Percentiles rank a stretch among this genome's conserved stretches.
phyloP scores from a whole-genome alignment of 2,888 invertebrate species.

The Euplexia lucipara region DNA sequence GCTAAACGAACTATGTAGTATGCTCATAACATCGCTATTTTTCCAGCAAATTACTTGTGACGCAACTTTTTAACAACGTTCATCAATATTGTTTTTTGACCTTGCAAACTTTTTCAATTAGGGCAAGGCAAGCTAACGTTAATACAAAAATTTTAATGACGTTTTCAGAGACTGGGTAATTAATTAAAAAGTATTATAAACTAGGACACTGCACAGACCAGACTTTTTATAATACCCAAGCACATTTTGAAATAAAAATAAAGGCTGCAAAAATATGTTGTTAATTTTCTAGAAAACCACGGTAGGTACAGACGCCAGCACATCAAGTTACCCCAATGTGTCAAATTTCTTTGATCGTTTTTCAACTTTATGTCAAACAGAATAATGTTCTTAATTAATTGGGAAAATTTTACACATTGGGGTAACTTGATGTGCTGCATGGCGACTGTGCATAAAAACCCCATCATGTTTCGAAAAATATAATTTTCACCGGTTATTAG shows the following conservation, averaged over 20 bases:
- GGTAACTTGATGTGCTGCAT: too few species aligned
- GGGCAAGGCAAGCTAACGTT: conserved; percentile 30
- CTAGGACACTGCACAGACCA: conserved; percentile 9
- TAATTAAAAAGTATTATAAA: conserved; percentile 48
- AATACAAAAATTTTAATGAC: conserved; percentile 56
- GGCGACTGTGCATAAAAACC: too few species aligned
- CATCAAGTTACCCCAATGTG: too few species aligned
- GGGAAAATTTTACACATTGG: too few species aligned
- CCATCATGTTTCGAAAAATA: too few species aligned
- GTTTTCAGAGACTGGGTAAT: conserved; percentile 30
- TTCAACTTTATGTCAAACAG: too few species aligned
- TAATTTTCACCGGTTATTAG: too few species aligned
- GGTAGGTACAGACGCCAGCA: too few species aligned
- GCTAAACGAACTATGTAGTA: too few species aligned
- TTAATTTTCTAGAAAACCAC: neutral
- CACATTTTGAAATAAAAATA: neutral
- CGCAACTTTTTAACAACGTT: conserved; percentile 44
- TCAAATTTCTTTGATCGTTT: too few species aligned
- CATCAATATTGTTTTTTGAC: conserved; percentile 51
- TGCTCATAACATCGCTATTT: conserved; percentile 7
- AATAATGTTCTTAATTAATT: too few species aligned
- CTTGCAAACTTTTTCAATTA: conserved; percentile 56
- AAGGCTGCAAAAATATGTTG: neutral
- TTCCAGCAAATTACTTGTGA: conserved; percentile 20
- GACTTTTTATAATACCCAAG: neutral